Percentiles rank a stretch among this genome's conserved stretches.
phyloP scores from a whole-genome alignment of 2,797 vertebrate genomes.

The Mus minutoides region DNA sequence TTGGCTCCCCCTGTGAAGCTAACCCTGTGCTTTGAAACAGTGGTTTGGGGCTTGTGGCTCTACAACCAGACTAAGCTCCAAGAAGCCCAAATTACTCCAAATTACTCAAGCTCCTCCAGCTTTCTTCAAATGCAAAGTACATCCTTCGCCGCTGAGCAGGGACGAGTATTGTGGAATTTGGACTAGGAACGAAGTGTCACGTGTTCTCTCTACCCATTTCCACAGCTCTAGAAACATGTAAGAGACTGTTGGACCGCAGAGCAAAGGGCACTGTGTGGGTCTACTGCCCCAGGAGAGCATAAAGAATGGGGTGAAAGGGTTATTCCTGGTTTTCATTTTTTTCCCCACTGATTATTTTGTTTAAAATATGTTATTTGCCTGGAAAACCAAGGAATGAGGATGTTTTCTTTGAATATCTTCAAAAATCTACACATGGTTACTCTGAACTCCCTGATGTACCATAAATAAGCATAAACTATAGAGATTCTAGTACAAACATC shows the following conservation, averaged over 20 bases:
- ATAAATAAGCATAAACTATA: constrained; percentile 74
- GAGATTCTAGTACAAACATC: not conserved
- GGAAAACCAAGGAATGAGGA: constrained; percentile 70
- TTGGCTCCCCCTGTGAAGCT: not conserved
- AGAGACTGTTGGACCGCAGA: not conserved
- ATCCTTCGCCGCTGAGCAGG: not conserved
- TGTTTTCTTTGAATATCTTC: constrained; percentile 72
- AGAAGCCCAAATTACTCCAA: not conserved
- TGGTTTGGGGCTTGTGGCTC: not conserved
- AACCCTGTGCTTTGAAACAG: not conserved
- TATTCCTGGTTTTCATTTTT: constrained; percentile 80
- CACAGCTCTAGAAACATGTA: not conserved
- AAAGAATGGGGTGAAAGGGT: constrained; percentile 73
- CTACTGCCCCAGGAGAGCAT: not conserved
- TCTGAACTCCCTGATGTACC: constrained; percentile 59
- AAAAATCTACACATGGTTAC: constrained; percentile 70
- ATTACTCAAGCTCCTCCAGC: not conserved
- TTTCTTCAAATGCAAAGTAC: not conserved
- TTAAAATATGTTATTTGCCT: constrained; percentile 78
- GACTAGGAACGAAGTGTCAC: not conserved
- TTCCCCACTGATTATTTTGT: constrained; percentile 78
- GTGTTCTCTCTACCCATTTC: constrained; percentile 3
- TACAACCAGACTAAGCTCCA: constrained; percentile 34
- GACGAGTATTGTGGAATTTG: too few species aligned
- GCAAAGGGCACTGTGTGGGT: not conserved